Base-by-base conservation (phyloP, 1,140 invertebrate species). In the Pristionchus pacificus region DNA sequence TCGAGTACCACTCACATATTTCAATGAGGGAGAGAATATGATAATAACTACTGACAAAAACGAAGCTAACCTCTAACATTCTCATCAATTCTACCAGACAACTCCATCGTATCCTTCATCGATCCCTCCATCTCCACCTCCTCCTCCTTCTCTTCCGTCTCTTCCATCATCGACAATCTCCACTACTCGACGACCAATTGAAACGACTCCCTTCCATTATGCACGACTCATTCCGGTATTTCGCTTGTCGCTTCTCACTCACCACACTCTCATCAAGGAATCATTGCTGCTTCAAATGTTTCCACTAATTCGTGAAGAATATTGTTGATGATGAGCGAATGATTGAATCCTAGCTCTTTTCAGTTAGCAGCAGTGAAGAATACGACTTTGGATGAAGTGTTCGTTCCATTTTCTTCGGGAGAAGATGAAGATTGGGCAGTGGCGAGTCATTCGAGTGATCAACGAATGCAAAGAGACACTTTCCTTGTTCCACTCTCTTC, bases 401-500 rank as follows among this genome's bases (percentile, higher is more conserved):
- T 29, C 27, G 27, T 31, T 14, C 25, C 60, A 62, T n/a, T n/a
- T n/a, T 49, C 6, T 19, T 10, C 6, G 19, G 38, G 19, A 10
- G 38, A 49, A 10, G 38, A 49, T 49, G 38, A 49, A 49, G 38
- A 49, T 10, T 49, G 38, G 38, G 19, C 38, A 10, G 38, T 10
- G 19, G 19, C 19, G 38, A 49, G 38, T 49, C 38, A 49, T 49
- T 49, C 38, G 19, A 49, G 15, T 15, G 1, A 66, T 27, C 15
- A 15, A 24, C 15, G 24, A 28, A 30, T 6, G 10, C 3, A 65
- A 0, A 64, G 28, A 31, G 71, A 73, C 32, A 33, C 71, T 10
- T 24, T 73, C 6, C 24, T 73, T 14, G 71, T 72, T 27, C 74
- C 66, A 57, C 28, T 77, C 2, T 77, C 78, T 24, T 58, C 63